Evolutionary conservation across 2,113 vertebrate genomes (phyloP).

Genomic region (Callocephalon fimbriatum): DNA sequence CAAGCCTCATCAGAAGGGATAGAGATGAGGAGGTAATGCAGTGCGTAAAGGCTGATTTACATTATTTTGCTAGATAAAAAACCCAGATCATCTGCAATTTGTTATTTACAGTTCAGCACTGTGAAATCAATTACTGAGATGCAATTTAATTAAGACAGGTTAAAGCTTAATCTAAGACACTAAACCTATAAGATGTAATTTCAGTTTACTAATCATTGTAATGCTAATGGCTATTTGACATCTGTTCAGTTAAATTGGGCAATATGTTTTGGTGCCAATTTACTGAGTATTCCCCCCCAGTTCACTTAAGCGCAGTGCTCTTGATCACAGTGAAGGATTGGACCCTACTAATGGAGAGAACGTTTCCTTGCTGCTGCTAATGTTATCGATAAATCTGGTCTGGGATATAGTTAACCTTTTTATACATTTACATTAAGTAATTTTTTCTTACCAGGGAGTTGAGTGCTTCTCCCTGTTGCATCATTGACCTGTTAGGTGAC

Average conservation of each 20-base stretch:
- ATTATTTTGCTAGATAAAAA: background rate
- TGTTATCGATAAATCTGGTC: background rate
- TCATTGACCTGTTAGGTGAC: background rate
- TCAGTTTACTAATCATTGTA: constrained; percentile 49
- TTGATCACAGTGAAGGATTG: background rate
- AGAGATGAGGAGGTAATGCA: background rate
- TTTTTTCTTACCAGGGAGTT: background rate
- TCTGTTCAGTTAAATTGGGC: constrained; percentile 27
- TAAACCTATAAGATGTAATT: constrained; percentile 37
- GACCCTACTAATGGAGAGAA: background rate
- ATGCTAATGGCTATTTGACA: constrained; percentile 62
- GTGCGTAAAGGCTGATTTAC: background rate
- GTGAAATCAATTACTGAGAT: constrained; percentile 62
- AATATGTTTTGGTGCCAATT: background rate
- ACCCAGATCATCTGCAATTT: constrained; percentile 5
- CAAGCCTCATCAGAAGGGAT: background rate
- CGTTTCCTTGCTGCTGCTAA: background rate
- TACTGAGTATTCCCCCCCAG: background rate
- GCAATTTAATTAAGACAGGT: constrained; percentile 70
- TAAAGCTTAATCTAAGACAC: constrained; percentile 53
- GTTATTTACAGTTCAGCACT: constrained; percentile 57
- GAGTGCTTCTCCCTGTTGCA: background rate
- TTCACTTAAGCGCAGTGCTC: background rate
- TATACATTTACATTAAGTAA: fast-evolving
- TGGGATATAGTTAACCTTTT: background rate